Evolutionary conservation across 2,113 vertebrate species (phyloP).

Genomic region (Podiceps cristatus): DNA sequence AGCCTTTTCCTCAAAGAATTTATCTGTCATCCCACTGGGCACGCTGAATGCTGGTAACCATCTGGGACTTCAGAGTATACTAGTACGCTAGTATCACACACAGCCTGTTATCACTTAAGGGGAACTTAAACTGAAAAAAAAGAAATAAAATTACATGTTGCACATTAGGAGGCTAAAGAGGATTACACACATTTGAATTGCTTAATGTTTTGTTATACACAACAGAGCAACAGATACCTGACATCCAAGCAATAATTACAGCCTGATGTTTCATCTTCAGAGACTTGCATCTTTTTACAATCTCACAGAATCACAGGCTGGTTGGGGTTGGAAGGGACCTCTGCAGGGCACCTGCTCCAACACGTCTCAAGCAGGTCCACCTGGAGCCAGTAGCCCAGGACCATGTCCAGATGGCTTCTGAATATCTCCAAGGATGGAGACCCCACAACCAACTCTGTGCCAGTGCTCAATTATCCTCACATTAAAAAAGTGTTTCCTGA

Average conservation of each 20-base stretch:
- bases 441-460: background rate
- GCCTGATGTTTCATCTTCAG: background rate
- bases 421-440: background rate
- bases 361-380: background rate
- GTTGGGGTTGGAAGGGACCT: background rate
- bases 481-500: background rate
- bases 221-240: background rate
- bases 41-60: background rate
- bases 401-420: background rate
- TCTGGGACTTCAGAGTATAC: background rate
- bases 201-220: background rate
- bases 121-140: background rate
- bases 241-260: background rate
- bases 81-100: background rate
- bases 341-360: background rate
- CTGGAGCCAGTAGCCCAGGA: background rate
- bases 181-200: background rate
- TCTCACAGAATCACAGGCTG: background rate
- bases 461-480: background rate
- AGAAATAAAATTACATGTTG: background rate
- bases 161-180: background rate
- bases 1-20: background rate
- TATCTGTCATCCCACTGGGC: background rate
- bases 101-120: background rate
- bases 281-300: background rate